A percentile compares a stretch with the other conserved stretches of the same genome.
phyloP scores from a whole-genome alignment of 1,140 invertebrate species.

The Drosophila elegans region DNA sequence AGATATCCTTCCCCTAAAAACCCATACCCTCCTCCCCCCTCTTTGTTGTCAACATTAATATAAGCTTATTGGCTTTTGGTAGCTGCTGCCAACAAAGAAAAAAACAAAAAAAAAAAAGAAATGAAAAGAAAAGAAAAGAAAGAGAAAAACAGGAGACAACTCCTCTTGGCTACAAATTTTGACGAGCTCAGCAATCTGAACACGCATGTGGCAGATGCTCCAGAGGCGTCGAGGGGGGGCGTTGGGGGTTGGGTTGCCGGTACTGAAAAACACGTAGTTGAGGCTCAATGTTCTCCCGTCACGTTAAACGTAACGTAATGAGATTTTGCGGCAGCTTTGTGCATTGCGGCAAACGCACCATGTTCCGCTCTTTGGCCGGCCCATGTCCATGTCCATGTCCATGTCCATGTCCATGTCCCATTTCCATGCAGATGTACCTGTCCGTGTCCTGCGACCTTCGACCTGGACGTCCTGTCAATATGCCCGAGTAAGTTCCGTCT shows the following conservation, averaged over 20 bases:
- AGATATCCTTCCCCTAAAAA: constrained; percentile 16
- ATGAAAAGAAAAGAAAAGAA: background rate
- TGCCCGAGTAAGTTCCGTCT: constrained; percentile 11
- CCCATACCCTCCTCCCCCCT: too few species aligned
- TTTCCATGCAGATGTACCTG: too few species aligned
- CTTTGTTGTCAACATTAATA: constrained; percentile 59
- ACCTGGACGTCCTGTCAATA: constrained; percentile 15
- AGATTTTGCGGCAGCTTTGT: constrained; percentile 74
- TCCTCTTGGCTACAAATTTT: constrained; percentile 54
- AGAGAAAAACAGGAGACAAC: constrained; percentile 13
- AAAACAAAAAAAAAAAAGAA: background rate
- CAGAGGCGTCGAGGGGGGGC: background rate
- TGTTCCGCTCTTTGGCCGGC: constrained; percentile 1
- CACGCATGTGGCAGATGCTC: constrained; percentile 45
- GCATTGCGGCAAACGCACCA: constrained; percentile 34
- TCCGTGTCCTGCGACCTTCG: background rate
- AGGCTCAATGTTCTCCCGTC: constrained; percentile 42
- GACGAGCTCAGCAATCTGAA: constrained; percentile 63
- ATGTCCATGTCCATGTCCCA: constrained; percentile 12
- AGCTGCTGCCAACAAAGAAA: constrained; percentile 18
- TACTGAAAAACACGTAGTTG: constrained; percentile 52
- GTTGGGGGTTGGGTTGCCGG: background rate
- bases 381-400: background rate
- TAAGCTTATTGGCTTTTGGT: constrained; percentile 72
- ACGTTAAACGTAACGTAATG: constrained; percentile 71